Evolutionary conservation across 2,888 invertebrate genomes (phyloP).

Genomic region (Steinernema hermaphroditum): DNA sequence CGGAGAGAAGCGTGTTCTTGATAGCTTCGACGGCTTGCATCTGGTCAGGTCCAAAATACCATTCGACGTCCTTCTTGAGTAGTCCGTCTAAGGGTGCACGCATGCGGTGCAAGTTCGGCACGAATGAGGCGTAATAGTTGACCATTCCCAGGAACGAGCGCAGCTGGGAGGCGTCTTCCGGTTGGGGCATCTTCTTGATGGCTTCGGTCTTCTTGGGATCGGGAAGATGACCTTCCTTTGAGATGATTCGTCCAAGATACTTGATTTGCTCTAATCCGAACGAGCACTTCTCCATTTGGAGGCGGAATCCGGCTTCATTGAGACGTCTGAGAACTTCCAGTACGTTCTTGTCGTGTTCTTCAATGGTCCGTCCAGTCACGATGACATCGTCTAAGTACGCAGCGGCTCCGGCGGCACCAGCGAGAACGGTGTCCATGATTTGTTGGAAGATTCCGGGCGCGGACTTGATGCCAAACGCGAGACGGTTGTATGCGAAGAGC

Average conservation of each 20-base stretch:
- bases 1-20: constrained; percentile 50
- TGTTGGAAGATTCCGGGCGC: constrained; percentile 46
- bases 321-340: constrained; percentile 32
- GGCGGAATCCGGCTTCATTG: constrained; percentile 35
- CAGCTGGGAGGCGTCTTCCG: constrained; percentile 31
- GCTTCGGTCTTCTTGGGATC: constrained; percentile 45
- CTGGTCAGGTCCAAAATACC: constrained; percentile 36
- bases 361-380: constrained; percentile 30
- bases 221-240: constrained; percentile 39
- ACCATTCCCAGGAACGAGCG: constrained; percentile 42
- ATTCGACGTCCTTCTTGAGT: constrained; percentile 34
- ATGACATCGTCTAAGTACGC: constrained; percentile 46
- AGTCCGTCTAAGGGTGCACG: constrained; percentile 41
- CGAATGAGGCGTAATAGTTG: constrained; percentile 37
- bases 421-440: constrained; percentile 38
- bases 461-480: constrained; percentile 44
- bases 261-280: constrained; percentile 32
- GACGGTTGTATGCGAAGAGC: constrained; percentile 41
- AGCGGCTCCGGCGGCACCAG: constrained; percentile 35
- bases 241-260: constrained; percentile 41
- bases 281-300: constrained; percentile 39
- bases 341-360: constrained; percentile 40
- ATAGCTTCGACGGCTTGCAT: constrained; percentile 38
- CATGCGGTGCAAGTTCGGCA: constrained; percentile 28
- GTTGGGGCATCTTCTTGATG: constrained; percentile 41